Conservation (phyloP, 2,797 vertebrate species). For the Anableps anableps region DNA sequence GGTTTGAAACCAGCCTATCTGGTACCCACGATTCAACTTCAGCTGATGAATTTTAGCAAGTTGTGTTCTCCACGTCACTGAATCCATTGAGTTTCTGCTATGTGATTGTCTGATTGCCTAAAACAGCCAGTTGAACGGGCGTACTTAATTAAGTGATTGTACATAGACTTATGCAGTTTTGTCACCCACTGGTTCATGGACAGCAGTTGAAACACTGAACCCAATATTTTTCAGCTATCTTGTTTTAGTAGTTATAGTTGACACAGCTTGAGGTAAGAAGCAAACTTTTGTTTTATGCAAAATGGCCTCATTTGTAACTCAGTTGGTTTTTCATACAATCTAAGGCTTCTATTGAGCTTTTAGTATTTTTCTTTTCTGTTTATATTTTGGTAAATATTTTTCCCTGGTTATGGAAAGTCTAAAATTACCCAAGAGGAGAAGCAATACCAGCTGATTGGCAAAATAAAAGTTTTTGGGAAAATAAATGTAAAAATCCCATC, state of each 20-base stretch:
- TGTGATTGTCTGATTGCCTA: background rate
- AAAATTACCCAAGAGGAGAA: background rate
- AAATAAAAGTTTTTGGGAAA: background rate
- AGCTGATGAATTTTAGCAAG: too few species aligned
- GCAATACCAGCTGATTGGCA: background rate
- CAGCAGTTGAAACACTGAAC: background rate
- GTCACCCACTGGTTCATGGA: background rate
- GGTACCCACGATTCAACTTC: too few species aligned
- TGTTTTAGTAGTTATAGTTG: background rate
- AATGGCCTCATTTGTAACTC: background rate
- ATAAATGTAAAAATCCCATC: background rate
- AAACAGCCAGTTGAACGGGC: background rate
- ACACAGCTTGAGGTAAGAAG: background rate
- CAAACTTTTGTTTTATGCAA: background rate
- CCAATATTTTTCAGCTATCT: background rate
- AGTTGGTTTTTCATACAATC: background rate
- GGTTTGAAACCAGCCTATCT: too few species aligned
- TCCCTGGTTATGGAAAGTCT: background rate
- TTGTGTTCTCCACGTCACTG: too few species aligned
- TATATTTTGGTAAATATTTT: background rate
- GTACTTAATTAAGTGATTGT: background rate
- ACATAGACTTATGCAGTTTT: background rate
- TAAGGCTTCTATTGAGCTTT: background rate
- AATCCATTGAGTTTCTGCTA: background rate
- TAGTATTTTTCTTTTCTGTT: background rate